phyloP scores from a whole-genome alignment of 1,140 invertebrate species.

The Pollicipes pollicipes region DNA sequence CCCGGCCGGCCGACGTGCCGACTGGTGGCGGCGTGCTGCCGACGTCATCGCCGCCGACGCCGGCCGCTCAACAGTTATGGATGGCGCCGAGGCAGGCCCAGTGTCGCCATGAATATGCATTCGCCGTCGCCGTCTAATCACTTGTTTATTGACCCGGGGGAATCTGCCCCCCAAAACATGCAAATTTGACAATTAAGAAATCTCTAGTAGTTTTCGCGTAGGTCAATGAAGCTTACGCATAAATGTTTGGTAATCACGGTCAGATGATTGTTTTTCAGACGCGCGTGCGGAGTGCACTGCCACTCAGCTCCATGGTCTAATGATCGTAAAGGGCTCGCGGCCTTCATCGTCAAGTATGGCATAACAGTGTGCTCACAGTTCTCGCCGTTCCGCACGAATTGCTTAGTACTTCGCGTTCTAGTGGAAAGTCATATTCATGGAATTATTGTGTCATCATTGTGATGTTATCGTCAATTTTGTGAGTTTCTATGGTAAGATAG shows the following conservation, averaged over 20 bases:
- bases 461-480: too few relatives aligned
- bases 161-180: neutral
- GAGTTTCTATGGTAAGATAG: too few relatives aligned
- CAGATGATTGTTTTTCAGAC: neutral
- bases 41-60: too few relatives aligned
- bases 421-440: too few relatives aligned
- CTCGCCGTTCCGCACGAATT: too few relatives aligned
- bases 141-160: neutral
- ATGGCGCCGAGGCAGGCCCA: neutral
- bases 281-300: neutral
- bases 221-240: neutral
- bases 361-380: too few relatives aligned
- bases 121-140: neutral
- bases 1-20: too few relatives aligned
- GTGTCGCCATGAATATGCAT: neutral
- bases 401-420: too few relatives aligned
- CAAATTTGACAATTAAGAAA: slow-evolving; percentile 2
- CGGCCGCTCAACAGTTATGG: neutral
- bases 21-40: too few relatives aligned
- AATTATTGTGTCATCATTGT: too few relatives aligned
- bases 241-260: neutral
- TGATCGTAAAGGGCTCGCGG: too few relatives aligned
- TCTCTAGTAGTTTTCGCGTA: neutral
- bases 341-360: too few relatives aligned
- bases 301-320: neutral